Evolutionary conservation across 2,888 invertebrate species (phyloP), one percentile per base, ranked within the genome.

Genomic region (Tenthredo livida): DNA sequence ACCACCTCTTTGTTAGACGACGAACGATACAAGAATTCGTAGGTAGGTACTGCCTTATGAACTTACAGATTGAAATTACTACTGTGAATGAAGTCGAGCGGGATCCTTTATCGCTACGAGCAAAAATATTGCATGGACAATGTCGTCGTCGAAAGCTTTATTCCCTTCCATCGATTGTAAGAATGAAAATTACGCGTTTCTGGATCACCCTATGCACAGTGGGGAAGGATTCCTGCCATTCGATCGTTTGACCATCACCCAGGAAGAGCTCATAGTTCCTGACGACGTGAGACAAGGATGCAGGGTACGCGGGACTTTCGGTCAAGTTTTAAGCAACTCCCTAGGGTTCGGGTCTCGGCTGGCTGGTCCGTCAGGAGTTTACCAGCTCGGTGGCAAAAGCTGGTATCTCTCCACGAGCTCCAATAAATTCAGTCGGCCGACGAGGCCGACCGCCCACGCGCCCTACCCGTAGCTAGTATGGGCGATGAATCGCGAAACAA

Each of bases 401-500:
- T 17, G 40, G 73, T 21, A 73, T 73, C 73, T 73, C 43, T n/a
- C 73, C 25, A 73, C 73, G 77, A 77, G 77, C 77, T 33, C 77
- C 77, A 33, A 77, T 77, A 77, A 77, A 77, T 77, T 77, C 77
- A 77, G 50, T 77, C 77, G 17, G 25, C 75, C 75, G 54, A 47
- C 25, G 29, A 77, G n/a, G n/a, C n/a, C 54, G n/a, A 6, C 54
- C 54, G 54, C 54, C 54, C 54, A 54, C 54, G 6, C 54, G n/a
- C 7, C 7, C 54, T 7, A n/a, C n/a, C 50, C 50, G 6, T 33
- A n/a, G 50, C 65, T n/a, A 47, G 54, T 29, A 58, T 75, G 84
- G 84, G 77, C 75, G 73, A 47, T 77, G 85, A 87, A 85, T 82
- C 73, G 84, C 85, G 73, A 85, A 73, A 84, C 77, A 83, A 82